Evolutionary conservation across 2,888 invertebrate species (phyloP), one percentile per base, ranked within the genome.

Genomic region (Gnatocerus cornutus): DNA sequence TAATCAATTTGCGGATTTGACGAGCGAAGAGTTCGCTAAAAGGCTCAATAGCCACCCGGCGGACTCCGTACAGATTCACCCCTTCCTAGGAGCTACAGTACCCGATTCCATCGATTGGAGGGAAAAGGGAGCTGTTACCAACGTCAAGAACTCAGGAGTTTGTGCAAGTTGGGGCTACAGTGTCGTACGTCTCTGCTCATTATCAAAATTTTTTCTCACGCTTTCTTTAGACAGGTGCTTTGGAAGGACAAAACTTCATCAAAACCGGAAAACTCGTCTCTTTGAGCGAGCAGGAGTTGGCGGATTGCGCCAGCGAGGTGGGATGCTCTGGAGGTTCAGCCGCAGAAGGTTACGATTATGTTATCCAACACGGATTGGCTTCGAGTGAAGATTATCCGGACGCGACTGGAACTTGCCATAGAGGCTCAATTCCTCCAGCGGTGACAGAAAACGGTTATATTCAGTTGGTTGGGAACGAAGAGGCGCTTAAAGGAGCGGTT

Each of bases 401-500:
- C 71, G 53, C 13, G 7, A 74, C 79, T 48, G 77, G 74, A 8
- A n/a, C 14, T 5, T 78, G 77, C 62, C 63, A 43, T 14, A 53
- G 66, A 16, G 59, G 63, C 1, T 43, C 58, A 0, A 12, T 45
- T 27, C 59, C 70, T 14, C 52, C 61, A n/a, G 59, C 71, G 7
- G 8, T 68, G 0, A 71, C 48, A 39, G 33, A 70, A 83, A 88
- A 87, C 7, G 94, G 94, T 5, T 93, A 88, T 81, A 87, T 89
- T 69, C 93, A 93, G 82, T 85, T 96, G 64, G 89, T 90, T 1
- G 74, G 85, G 43, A 93, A 92, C 1, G 87, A 89, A 81, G 87
- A 89, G 80, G 80, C 87, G 5, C 86, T 96, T 79, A 87, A 88
- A 85, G 84, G 87, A 73, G 96, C 95, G 9, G 89, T 95, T 59